Conservation (phyloP, 1,140 invertebrate genomes). For the Latrodectus geometricus region DNA sequence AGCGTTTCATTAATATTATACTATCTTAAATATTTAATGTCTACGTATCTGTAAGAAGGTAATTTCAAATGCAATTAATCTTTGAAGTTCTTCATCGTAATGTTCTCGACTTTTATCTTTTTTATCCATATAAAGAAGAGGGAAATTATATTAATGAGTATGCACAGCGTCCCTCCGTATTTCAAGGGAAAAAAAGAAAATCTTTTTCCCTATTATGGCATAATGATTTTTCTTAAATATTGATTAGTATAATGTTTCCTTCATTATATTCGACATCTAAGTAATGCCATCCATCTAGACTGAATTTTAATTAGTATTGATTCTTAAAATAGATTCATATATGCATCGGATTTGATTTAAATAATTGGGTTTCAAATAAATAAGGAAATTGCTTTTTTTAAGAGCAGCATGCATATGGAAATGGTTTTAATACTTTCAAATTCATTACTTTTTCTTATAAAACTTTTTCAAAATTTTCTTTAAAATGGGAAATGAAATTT, state of each 20-base stretch:
- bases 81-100: conserved; percentile 52
- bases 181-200: neutral
- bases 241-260: conserved; percentile 27
- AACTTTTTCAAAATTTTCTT: no score
- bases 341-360: neutral
- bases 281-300: neutral
- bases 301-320: conserved; percentile 55
- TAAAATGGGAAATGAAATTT: no score
- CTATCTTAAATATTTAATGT: conserved; percentile 57
- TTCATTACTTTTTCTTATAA: no score
- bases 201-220: neutral
- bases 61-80: conserved; percentile 59
- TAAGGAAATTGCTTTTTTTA: neutral
- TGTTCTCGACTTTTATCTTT: conserved; percentile 25
- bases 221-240: neutral
- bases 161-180: neutral
- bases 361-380: neutral
- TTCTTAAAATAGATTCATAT: conserved; percentile 5
- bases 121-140: conserved; percentile 11
- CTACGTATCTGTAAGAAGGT: conserved; percentile 26
- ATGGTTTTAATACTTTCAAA: no score
- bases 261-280: conserved; percentile 19
- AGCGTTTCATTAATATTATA: conserved; percentile 51
- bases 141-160: conserved; percentile 58
- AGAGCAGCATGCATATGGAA: no score